phyloP scores from a whole-genome alignment of 2,888 invertebrate genomes.

The Drosophila putrida region DNA sequence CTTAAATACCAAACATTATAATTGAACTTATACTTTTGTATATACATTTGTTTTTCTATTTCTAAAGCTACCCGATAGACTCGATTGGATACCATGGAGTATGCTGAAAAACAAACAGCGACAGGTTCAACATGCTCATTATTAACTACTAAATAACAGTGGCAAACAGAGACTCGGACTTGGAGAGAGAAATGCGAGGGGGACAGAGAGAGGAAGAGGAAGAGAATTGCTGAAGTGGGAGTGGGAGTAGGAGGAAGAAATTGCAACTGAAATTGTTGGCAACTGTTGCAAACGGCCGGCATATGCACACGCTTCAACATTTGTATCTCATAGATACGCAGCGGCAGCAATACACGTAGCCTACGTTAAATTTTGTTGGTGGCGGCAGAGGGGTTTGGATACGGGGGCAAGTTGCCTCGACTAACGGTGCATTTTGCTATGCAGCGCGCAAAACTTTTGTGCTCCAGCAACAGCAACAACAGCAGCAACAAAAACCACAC shows the following conservation, averaged over 20 bases:
- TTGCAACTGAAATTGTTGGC: slow-evolving; percentile 30
- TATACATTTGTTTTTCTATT: background rate
- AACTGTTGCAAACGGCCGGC: slow-evolving; percentile 62
- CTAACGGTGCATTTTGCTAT: slow-evolving; percentile 78
- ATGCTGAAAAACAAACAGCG: slow-evolving; percentile 66
- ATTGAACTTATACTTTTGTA: background rate
- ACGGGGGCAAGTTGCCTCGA: slow-evolving; percentile 24
- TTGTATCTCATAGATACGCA: slow-evolving; percentile 76
- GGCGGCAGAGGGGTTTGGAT: slow-evolving; percentile 12
- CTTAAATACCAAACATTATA: background rate
- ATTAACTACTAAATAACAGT: slow-evolving; percentile 80
- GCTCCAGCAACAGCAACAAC: slow-evolving; percentile 33
- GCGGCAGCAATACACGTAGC: slow-evolving; percentile 40
- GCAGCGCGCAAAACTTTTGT: slow-evolving; percentile 68
- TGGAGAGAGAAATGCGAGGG: background rate
- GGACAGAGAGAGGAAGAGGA: background rate
- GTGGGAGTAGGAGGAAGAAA: slow-evolving; percentile 12
- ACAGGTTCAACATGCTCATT: slow-evolving; percentile 79
- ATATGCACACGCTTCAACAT: slow-evolving; percentile 61
- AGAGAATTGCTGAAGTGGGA: background rate
- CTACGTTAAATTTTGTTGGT: slow-evolving; percentile 26
- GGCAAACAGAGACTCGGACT: slow-evolving; percentile 53
- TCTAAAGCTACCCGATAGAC: slow-evolving; percentile 1
- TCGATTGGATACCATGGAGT: slow-evolving; percentile 5
- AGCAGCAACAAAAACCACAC: no score